Base-by-base conservation (phyloP, 2,888 invertebrate genomes). In the Anorthoa munda region DNA sequence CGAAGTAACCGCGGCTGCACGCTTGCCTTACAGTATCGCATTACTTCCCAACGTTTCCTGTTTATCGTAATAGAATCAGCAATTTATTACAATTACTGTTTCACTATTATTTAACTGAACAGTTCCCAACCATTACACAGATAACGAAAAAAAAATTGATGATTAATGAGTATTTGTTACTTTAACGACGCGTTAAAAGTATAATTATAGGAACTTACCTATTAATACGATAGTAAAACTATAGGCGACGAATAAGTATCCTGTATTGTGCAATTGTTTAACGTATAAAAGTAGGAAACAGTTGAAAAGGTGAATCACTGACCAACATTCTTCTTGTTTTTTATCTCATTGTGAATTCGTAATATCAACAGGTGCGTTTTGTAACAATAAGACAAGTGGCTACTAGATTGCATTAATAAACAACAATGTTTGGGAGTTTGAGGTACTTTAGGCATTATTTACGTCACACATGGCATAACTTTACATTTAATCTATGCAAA, bases 31-130 rank as follows among this genome's bases (percentile, higher is more conserved):
- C 86, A 81, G 71, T 91, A 92, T 93, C 86, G 81, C 75, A 78
- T 93, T 90, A 91, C 93, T 79, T 84, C 89, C 90, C 90, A 87
- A 90, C 84, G 79, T 91, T 90, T 90, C 89, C 88, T 79, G 83
- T 72, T 86, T 82, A 77, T 75, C 74, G 80, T 83, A 79, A 84
- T 70, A 70, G 53, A 82, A 71, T 75, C 61, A 73, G 73, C 53
- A 50, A 56, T 61, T 72, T 78, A 68, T 66, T 61, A 70, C 75
- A 75, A 71, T 71, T 71, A 79, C 68, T 75, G 53, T 69, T 75
- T 51, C 55, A 74, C 70, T 81, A 68, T 83, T 71, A 79, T 83
- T 70, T 61, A 81, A 81, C 75, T 18, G 59, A 83, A 68, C 60
- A 68, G 66, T 75, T 79, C 66, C 46, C 58, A 66, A 60, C 55